Conservation (phyloP, 35 echinoderm and acorn worm genomes). For the Ptychodera flava region DNA sequence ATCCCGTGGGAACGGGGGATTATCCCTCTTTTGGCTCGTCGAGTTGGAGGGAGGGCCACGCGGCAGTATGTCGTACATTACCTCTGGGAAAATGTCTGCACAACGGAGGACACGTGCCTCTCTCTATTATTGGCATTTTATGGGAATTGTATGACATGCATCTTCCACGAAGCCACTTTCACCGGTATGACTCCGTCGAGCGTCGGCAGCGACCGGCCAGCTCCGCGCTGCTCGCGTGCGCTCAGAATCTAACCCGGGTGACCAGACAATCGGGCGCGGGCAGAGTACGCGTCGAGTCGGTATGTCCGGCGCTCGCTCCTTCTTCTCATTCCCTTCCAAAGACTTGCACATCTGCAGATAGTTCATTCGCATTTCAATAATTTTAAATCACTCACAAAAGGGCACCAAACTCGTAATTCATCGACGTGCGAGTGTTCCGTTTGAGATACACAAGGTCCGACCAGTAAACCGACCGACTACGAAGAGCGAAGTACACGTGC, state of each 20-base stretch:
- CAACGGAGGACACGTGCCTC: background rate
- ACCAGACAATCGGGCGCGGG: background rate
- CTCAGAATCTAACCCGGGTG: background rate
- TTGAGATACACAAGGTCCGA: too few relatives aligned
- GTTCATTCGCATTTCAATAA: background rate
- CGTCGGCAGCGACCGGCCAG: background rate
- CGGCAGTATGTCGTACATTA: background rate
- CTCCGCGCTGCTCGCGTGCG: background rate
- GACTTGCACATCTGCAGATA: background rate
- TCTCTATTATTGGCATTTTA: background rate
- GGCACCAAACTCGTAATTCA: background rate
- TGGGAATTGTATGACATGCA: background rate
- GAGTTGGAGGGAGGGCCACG: background rate
- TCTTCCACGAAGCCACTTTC: background rate
- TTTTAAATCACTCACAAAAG: background rate
- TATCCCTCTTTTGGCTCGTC: background rate
- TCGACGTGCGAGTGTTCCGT: background rate
- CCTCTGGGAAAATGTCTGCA: background rate
- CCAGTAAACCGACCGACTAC: too few relatives aligned
- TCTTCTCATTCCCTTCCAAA: background rate
- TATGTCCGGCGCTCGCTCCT: background rate
- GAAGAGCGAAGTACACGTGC: background rate
- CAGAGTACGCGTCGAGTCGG: background rate
- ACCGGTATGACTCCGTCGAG: background rate
- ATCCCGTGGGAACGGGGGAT: background rate